Conservation (phyloP, 2,888 invertebrate genomes). For the Catocala nupta region DNA sequence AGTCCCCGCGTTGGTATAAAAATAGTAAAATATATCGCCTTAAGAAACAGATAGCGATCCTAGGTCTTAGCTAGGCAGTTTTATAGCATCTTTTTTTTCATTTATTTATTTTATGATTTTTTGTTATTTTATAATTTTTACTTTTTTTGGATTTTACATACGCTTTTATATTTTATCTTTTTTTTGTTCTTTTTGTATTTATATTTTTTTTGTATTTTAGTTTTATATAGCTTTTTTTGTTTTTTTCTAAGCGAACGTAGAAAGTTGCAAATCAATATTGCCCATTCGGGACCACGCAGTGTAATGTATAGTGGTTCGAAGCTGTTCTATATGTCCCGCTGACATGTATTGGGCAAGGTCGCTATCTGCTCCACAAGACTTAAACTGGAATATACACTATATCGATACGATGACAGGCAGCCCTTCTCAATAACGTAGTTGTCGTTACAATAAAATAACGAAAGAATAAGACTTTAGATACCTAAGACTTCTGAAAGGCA, state of each 20-base stretch:
- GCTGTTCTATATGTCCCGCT: no score
- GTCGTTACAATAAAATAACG: no score
- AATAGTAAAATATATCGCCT: conserved; percentile 4
- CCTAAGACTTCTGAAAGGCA: no score
- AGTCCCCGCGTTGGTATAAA: not conserved
- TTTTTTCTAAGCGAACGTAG: not conserved
- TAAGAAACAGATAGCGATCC: conserved; percentile 2
- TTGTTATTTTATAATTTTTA: not conserved
- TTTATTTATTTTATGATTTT: no score
- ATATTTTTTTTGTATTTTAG: not conserved
- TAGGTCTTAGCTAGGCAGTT: not conserved
- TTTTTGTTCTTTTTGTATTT: not conserved
- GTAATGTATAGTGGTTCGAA: no score
- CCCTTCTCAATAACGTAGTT: no score
- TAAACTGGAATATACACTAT: not conserved
- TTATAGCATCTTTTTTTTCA: no score
- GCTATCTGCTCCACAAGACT: conserved; percentile 2
- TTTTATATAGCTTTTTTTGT: not conserved
- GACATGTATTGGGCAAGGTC: not conserved
- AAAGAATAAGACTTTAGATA: no score
- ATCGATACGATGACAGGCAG: no score
- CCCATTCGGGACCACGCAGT: not conserved
- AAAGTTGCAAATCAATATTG: not conserved
- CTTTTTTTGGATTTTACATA: not conserved
- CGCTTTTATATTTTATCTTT: not conserved